Evolutionary conservation across 2,113 vertebrate species (phyloP).

Genomic region (Cyphomyrus plagiostoma): DNA sequence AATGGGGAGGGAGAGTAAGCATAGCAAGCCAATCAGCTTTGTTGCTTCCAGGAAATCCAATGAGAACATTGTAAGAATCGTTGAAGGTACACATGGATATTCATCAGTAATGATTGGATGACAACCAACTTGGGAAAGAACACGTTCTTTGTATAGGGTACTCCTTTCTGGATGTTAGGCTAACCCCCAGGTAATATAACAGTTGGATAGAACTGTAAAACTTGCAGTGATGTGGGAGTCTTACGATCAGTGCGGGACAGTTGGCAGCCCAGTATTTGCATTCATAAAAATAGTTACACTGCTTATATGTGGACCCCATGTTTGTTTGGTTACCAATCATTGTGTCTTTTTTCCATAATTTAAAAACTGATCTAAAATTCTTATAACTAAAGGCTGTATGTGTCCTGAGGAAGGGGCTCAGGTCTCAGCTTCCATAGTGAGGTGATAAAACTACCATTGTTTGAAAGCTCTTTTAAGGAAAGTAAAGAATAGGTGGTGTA

Average conservation of each 20-base stretch:
- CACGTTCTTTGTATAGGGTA: neutral
- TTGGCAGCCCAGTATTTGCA: neutral
- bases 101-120: neutral
- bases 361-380: neutral
- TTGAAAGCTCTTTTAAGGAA: neutral
- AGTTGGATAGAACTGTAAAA: neutral
- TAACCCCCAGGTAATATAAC: neutral
- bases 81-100: neutral
- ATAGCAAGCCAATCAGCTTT: neutral
- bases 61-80: neutral
- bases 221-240: neutral
- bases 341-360: neutral
- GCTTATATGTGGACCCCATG: neutral
- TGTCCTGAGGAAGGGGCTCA: neutral
- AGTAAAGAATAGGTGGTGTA: neutral
- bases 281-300: neutral
- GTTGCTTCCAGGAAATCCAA: neutral
- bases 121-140: neutral
- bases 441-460: neutral
- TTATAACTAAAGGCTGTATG: neutral
- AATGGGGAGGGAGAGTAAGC: neutral
- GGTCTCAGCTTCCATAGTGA: neutral
- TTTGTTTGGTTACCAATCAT: neutral
- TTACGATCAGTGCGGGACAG: neutral
- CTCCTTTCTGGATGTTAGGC: neutral